Evolutionary conservation across 92 coral and sea anemone genomes (phyloP).

Genomic region (Palythoa grandis): DNA sequence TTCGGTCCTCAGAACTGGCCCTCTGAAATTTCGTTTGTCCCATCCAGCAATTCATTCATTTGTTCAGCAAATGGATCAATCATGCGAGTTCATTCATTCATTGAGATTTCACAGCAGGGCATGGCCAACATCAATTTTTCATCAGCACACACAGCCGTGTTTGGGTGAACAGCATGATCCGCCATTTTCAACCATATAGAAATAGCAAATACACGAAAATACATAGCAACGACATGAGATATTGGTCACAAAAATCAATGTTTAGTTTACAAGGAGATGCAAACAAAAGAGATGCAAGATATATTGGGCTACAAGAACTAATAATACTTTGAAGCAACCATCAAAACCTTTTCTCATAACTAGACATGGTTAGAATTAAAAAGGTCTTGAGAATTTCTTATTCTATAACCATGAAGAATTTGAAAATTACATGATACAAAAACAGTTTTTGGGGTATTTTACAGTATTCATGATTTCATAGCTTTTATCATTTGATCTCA

Average conservation of each 20-base stretch:
- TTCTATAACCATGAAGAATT: not conserved
- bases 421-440: too few relatives aligned
- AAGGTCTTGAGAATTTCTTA: not conserved
- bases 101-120: conserved; percentile 70
- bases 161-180: conserved; percentile 51
- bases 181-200: conserved; percentile 85
- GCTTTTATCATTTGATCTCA: not conserved
- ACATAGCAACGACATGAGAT: conserved; percentile 93
- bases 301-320: not conserved
- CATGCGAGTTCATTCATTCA: conserved; percentile 70
- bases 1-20: conserved; percentile 70
- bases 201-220: conserved; percentile 93
- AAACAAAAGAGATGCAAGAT: not conserved
- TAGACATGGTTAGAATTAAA: not conserved
- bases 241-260: conserved; percentile 50
- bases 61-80: conserved; percentile 43
- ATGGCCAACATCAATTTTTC: conserved; percentile 59
- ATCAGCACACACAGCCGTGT: conserved; percentile 52
- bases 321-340: not conserved
- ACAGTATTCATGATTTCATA: not conserved
- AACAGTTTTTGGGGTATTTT: too few relatives aligned
- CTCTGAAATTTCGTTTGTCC: conserved; percentile 68
- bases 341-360: not conserved
- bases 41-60: conserved; percentile 52
- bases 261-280: conserved; percentile 35